Evolutionary conservation across 1,140 invertebrate species (phyloP).

Genomic region (Sarcophaga peregrina): DNA sequence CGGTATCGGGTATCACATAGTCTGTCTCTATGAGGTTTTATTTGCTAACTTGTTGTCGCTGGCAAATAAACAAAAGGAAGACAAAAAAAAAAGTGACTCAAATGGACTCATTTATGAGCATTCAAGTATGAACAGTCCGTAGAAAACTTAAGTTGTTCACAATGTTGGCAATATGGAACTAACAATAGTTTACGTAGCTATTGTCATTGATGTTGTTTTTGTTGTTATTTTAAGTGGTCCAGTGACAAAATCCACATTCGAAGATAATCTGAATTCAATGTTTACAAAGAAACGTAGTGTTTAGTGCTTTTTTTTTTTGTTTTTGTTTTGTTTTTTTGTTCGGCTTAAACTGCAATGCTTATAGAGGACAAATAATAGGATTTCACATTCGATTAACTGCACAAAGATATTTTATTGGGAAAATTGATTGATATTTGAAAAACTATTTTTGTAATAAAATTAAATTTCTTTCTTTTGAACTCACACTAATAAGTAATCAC

Average conservation of each 20-base stretch:
- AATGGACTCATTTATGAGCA: not conserved
- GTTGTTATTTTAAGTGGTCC: constrained; percentile 1
- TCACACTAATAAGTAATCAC: too few relatives aligned
- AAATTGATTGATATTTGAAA: too few relatives aligned
- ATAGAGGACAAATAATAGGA: too few relatives aligned
- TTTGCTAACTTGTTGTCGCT: not conserved
- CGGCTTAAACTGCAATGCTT: too few relatives aligned
- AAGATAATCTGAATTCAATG: not conserved
- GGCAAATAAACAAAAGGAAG: not conserved
- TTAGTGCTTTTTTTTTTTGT: too few relatives aligned
- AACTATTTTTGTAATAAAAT: too few relatives aligned
- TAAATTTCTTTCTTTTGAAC: too few relatives aligned
- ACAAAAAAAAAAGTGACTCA: not conserved
- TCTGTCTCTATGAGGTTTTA: not conserved
- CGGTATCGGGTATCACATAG: too few relatives aligned
- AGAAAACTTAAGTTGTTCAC: not conserved
- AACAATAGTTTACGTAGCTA: not conserved
- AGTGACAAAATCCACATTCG: not conserved
- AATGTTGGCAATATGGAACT: not conserved
- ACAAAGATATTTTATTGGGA: too few relatives aligned
- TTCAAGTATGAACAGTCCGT: not conserved
- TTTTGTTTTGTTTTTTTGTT: too few relatives aligned
- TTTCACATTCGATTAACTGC: too few relatives aligned
- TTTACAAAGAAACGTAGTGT: not conserved
- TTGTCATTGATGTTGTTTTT: too few relatives aligned